A percentile compares a stretch with the other conserved stretches of the same genome.
phyloP scores from a whole-genome alignment of 2,113 vertebrate species.

The Sialia sialis region DNA sequence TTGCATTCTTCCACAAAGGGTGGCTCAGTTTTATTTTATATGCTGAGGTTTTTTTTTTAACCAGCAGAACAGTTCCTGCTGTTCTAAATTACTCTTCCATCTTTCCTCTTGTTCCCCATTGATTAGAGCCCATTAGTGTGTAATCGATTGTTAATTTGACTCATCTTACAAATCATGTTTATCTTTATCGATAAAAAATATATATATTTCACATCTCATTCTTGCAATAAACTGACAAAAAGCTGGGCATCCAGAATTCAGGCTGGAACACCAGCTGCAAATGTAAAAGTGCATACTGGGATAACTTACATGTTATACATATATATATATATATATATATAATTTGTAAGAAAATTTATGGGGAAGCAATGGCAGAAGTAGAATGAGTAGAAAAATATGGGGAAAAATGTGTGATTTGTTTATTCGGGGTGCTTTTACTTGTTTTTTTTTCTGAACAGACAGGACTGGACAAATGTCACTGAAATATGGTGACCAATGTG shows the following conservation, averaged over 20 bases:
- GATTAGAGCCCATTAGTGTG: conserved; percentile 72
- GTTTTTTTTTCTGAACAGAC: background rate
- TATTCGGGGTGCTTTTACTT: background rate
- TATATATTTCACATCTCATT: conserved; percentile 33
- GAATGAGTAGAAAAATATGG: background rate
- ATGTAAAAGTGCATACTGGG: background rate
- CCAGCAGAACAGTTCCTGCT: background rate
- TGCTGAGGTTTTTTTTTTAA: fast-evolving
- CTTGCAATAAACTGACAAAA: conserved; percentile 40
- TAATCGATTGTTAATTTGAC: conserved; percentile 79
- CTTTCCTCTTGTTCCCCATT: conserved; percentile 20
- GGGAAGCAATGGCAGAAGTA: background rate
- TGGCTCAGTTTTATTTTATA: conserved; percentile 19
- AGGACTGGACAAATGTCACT: background rate
- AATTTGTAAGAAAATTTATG: background rate
- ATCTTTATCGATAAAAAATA: conserved; percentile 66
- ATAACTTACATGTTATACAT: background rate
- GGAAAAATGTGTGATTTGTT: background rate
- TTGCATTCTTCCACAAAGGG: conserved; percentile 6
- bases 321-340: too few relatives aligned
- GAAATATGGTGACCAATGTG: background rate
- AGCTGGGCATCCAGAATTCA: background rate
- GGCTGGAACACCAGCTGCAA: background rate
- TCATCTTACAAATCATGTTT: conserved; percentile 75
- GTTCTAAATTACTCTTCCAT: conserved; percentile 35